A percentile compares a stretch with the other conserved stretches of the same genome.
phyloP scores from a whole-genome alignment of 2,888 invertebrate genomes.

The Parascotia fuliginaria region DNA sequence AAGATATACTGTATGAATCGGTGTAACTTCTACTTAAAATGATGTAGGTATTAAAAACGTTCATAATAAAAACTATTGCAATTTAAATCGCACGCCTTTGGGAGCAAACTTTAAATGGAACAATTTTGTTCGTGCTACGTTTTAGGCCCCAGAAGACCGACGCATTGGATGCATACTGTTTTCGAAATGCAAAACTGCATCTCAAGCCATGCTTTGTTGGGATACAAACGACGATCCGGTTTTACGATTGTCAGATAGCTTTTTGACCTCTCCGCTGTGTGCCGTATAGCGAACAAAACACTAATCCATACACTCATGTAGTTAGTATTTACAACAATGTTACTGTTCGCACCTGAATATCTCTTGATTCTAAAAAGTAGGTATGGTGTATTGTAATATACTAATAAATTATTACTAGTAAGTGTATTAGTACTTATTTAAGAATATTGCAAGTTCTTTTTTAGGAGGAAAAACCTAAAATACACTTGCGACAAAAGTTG shows the following conservation, averaged over 20 bases:
- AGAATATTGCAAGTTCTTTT: no score
- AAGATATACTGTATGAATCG: no score
- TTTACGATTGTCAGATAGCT: slow-evolving; percentile 63
- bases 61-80: slow-evolving; percentile 29
- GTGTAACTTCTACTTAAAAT: slow-evolving; percentile 2
- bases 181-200: slow-evolving; percentile 61
- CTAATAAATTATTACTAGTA: no score
- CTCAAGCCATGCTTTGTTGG: slow-evolving; percentile 49
- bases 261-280: slow-evolving; percentile 62
- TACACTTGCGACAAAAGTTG: no score
- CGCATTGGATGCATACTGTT: slow-evolving; percentile 47
- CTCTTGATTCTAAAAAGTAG: slow-evolving; percentile 9
- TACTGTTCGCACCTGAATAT: slow-evolving; percentile 33
- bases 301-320: slow-evolving; percentile 40
- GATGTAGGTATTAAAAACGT: slow-evolving; percentile 22
- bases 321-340: slow-evolving; percentile 19
- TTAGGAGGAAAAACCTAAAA: no score
- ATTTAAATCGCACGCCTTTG: slow-evolving; percentile 25
- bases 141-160: slow-evolving; percentile 42
- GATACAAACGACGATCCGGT: slow-evolving; percentile 55
- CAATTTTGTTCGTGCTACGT: slow-evolving; percentile 43
- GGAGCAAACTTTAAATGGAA: slow-evolving; percentile 39
- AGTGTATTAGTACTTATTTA: no score
- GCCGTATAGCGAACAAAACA: slow-evolving; percentile 56
- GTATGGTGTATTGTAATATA: neutral